These are phyloP conservation scores for Archilochus colubris DNA, from an alignment of 2,113 vertebrate species.

Conservation along the genomic window DNA sequence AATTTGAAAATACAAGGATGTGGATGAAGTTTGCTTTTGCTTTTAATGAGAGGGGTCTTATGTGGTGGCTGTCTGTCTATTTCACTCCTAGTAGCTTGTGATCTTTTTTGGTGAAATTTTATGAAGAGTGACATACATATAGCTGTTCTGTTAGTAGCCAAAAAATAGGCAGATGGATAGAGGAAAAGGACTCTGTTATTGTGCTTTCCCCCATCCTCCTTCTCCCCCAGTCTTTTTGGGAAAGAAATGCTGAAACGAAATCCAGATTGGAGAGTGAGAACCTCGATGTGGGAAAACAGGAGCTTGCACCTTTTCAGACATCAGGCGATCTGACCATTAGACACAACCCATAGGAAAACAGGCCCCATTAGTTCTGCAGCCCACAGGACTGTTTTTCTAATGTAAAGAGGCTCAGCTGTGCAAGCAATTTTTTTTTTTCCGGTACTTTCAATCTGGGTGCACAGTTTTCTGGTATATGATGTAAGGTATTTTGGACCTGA, in stretches of 20 bases:
- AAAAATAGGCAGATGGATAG: background rate
- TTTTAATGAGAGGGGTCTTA: background rate
- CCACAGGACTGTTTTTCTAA: slow-evolving; percentile 28
- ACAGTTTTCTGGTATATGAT: background rate
- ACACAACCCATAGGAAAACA: slow-evolving; percentile 12
- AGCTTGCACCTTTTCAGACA: background rate
- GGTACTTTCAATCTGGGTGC: background rate
- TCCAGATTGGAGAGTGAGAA: background rate
- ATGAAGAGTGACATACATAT: fast-evolving
- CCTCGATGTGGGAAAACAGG: background rate
- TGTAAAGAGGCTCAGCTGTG: background rate
- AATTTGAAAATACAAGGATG: background rate
- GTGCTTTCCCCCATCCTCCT: background rate
- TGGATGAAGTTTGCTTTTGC: background rate
- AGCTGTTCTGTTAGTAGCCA: background rate
- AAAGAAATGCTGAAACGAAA: slow-evolving; percentile 2
- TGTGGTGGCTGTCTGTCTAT: background rate
- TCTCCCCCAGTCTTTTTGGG: background rate
- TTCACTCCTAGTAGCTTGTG: background rate
- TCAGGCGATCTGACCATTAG: background rate
- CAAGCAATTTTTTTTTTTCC: background rate
- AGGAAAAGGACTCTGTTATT: background rate
- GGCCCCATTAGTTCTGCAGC: background rate
- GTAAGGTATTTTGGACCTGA: background rate
- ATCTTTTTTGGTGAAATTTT: background rate